Base-by-base conservation (phyloP, 2,888 invertebrate genomes). In the Stenoptilia bipunctidactyla region DNA sequence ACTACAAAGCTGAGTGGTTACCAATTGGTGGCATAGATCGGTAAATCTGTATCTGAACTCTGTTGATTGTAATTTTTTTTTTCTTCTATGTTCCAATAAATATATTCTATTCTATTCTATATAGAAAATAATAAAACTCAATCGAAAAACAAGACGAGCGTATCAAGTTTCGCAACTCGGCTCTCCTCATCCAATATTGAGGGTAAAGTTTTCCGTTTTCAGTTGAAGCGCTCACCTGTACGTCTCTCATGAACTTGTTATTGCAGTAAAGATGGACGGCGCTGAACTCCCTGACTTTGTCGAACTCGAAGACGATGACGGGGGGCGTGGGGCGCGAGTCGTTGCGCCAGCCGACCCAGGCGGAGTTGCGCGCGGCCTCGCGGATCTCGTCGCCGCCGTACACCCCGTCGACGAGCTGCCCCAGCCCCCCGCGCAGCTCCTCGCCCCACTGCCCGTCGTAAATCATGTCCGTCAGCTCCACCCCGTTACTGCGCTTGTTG, bases 331-430 rank as follows among this genome's bases (percentile, higher is more conserved):
- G 79, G 5, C 61, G 51, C 1, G 90, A 88, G 61, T 93, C 92
- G 67, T 93, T 93, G 58, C 89, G 87, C 96, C 96, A 96, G 1
- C 96, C 96, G 20, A 96, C 90, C 96, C 96, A 96, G 38, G 94
- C 92, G 56, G 92, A 70, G 40, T 53, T 62, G 48, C 69, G 91
- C 15, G 88, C 87, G 9, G 82, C 83, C 46, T 82, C 79, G 71
- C 90, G 68, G 87, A 82, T 80, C 52, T 82, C 82, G 50, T 92
- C 91, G 1, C 91, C 90, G 0, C 93, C 94, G 47, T 88, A 88
- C 55, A 88, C 87, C 10, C 94, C 94, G 64, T 95, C 94, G 9
- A 92, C 91, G 49, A 97, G 85, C 64, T 93, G 93, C 1, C 96
- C 96, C 25, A 96, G 77, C 0, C 96, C 96, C 10, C 90, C 89